Percentiles rank a stretch among this genome's conserved stretches.
These are phyloP conservation scores for Tenthredo mesomela DNA, from an alignment of 2,888 invertebrate species.

Conservation along the genomic window DNA sequence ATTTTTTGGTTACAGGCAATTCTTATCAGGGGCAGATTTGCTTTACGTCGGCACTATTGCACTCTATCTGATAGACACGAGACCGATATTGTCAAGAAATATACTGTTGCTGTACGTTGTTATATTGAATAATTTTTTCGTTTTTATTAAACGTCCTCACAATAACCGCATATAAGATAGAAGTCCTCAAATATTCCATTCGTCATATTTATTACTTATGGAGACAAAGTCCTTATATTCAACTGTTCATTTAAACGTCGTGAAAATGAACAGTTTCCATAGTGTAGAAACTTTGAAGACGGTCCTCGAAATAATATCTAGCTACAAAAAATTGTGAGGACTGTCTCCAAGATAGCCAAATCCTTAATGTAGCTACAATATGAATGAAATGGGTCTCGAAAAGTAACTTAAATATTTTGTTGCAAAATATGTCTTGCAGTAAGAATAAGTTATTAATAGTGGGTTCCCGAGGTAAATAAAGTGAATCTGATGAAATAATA, in stretches of 20 bases:
- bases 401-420: too few species aligned
- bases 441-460: too few species aligned
- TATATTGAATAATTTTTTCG: not conserved
- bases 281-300: not conserved
- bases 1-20: not conserved
- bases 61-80: too few species aligned
- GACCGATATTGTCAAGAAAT: too few species aligned
- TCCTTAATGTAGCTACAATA: not conserved
- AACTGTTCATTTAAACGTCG: not conserved
- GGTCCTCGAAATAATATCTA: not conserved
- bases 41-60: too few species aligned
- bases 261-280: not conserved
- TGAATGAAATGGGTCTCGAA: too few species aligned
- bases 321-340: not conserved
- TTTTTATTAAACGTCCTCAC: not conserved
- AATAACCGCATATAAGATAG: not conserved
- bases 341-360: not conserved
- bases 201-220: not conserved
- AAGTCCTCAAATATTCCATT: not conserved
- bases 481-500: too few species aligned
- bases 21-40: not conserved
- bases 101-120: too few species aligned
- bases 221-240: not conserved
- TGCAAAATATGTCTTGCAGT: too few species aligned
- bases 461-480: too few species aligned